Base-by-base conservation (phyloP, 2,113 vertebrate species). In the Dasyprocta punctata region DNA sequence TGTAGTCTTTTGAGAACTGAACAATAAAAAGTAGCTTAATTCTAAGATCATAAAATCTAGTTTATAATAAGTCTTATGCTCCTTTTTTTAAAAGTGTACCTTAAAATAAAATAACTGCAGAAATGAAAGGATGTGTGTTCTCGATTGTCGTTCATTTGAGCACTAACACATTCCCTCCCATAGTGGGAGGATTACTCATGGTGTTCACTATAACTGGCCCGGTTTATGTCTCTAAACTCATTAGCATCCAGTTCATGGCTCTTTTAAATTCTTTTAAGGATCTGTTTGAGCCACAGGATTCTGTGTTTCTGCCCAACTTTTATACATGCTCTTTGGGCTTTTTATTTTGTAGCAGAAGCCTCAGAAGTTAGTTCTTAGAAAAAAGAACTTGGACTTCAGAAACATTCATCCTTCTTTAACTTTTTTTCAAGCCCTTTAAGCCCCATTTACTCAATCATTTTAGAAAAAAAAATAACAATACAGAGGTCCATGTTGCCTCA, bases 161-260 rank as follows among this genome's bases (percentile, higher is more conserved):
- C 12, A 13, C 41, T 9, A 38, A 24, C 22, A 0, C 19, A 69
- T 20, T 82, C 30, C 14, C 1, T 5, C 24, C 44, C 38, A 19
- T 19, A 0, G 2, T 6, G 8, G 33, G 69, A n/a, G 16, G 28
- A 3, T 56, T 14, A 19, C 7, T 58, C 11, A 7, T 5, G 13
- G 1, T 38, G 33, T 71, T 63, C 14, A 10, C 22, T 63, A 10
- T 14, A 5, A 12, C 19, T 38, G 33, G 20, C 33, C 12, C 1
- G 41, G 7, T 24, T 36, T 4, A 3, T 4, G 4, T 41, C 52
- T 71, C 36, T n/a, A 2, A 38, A 38, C 56, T 58, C 22, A 24
- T 22, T 20, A 16, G 12, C 30, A 30, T 11, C 22, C 19, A 36
- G 41, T 9, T 44, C 4, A 5, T 1, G 2, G 2, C 60, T 75